Evolutionary conservation across 2,797 vertebrate genomes (phyloP), one percentile per base, ranked within the genome.

Genomic region (Acanthurus tractus): DNA sequence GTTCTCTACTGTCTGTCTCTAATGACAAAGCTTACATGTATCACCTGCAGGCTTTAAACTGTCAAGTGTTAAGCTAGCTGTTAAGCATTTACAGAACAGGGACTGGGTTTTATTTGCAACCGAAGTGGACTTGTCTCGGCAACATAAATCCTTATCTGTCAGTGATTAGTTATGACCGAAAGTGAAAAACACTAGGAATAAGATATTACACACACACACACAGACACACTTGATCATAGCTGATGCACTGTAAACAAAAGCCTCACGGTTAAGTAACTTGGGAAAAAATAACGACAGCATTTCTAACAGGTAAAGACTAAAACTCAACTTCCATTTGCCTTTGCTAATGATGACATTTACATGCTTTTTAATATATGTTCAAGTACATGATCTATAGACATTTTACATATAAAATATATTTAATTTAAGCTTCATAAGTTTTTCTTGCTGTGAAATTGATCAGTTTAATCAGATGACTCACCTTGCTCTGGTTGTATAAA

Each of bases 401-500:
- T 25, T 25, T 25, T 3, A 25, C 25, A 3, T 25, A 49, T 25
- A 14, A 45, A 10, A 46, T 3, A 15, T 42, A 25, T 20, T 42
- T 6, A 34, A 38, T 38, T 53, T 1, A 59, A 58, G 15, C 29
- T 59, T 25, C 25, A 25, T 25, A 25, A 25, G 3, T 5, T 23
- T 3, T 20, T 11, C 3, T 46, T 22, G 13, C 13, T 42, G 23
- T 14, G 44, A 49, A 48, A 50, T 20, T 36, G 2, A 42, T 6
- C 57, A 1, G 25, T 25, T 25, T 20, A 52, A 40, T 38, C 1
- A 34, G 23, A 66, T 48, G 10, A 1, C 76, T 83, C 20, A 92
- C 87, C 81, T 82, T 6, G 4, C 46, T 58, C 1, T 78, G 54
- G 8, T 25, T 53, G 18, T 7, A 8, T 70, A 14, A 34, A 15